Conservation (phyloP, 2,888 invertebrate genomes). For the Patella caerulea region DNA sequence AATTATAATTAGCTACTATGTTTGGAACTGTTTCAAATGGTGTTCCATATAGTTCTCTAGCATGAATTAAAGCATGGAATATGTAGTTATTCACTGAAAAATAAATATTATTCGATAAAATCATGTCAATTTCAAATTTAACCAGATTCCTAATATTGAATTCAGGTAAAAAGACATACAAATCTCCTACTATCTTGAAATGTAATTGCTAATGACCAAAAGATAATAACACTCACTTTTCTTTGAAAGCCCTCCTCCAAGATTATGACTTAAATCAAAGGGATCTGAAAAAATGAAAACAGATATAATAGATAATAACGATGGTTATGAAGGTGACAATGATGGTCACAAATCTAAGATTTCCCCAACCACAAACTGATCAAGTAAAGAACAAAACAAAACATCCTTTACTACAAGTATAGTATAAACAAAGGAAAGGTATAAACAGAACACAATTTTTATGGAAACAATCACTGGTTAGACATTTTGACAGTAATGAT, state of each 20-base stretch:
- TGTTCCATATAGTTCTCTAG: constrained; percentile 69
- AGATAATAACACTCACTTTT: constrained; percentile 72
- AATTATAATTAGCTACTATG: constrained; percentile 31
- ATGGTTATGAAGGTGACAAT: not conserved
- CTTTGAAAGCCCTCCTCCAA: constrained; percentile 75
- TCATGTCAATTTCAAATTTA: not conserved
- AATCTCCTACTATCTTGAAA: not conserved
- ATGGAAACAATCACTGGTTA: too few relatives aligned
- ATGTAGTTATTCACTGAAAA: constrained; percentile 74
- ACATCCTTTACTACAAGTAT: too few relatives aligned
- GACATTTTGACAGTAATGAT: too few relatives aligned
- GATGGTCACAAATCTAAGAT: not conserved
- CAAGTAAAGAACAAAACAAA: too few relatives aligned
- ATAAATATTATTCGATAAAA: not conserved
- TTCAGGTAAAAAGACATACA: not conserved
- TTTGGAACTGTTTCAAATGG: constrained; percentile 43
- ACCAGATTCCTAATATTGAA: not conserved
- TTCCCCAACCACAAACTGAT: too few relatives aligned
- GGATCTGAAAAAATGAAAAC: constrained; percentile 73
- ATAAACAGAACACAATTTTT: too few relatives aligned
- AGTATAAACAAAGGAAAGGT: too few relatives aligned
- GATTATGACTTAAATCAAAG: constrained; percentile 76
- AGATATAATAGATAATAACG: not conserved
- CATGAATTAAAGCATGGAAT: constrained; percentile 70
- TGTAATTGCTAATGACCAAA: not conserved